These are phyloP conservation scores for Epsilonema sp. DNA, from an alignment of 2,888 invertebrate genomes.

Conservation along the genomic window DNA sequence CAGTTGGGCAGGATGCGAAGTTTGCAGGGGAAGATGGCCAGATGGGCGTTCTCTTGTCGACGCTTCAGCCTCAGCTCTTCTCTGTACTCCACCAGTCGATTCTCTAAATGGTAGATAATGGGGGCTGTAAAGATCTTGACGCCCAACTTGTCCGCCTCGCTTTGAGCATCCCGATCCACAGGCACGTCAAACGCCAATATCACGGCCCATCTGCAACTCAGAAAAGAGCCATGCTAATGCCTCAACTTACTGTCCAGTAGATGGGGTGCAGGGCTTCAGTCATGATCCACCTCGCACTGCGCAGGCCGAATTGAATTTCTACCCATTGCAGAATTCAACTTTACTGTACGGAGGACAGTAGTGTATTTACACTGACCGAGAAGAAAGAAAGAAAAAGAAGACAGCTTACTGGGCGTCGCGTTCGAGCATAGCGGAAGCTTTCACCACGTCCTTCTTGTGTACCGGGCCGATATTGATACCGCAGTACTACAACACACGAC, in stretches of 20 bases:
- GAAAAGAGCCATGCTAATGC: too few species aligned
- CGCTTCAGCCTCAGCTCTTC: conserved; percentile 74
- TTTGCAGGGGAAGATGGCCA: conserved; percentile 97
- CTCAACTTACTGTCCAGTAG: too few species aligned
- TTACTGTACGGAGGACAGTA: background rate
- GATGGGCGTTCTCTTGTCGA: conserved; percentile 79
- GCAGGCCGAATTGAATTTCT: too few species aligned
- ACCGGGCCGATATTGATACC: conserved; percentile 98
- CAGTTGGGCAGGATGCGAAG: conserved; percentile 58
- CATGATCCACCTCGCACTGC: too few species aligned
- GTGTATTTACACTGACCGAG: background rate
- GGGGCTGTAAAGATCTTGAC: conserved; percentile 89
- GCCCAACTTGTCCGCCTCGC: conserved; percentile 74
- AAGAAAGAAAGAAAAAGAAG: background rate
- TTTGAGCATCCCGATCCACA: conserved; percentile 91
- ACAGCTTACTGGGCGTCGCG: conserved; percentile 56
- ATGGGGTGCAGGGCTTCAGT: too few species aligned
- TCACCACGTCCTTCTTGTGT: conserved; percentile 97
- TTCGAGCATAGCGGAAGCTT: conserved; percentile 97
- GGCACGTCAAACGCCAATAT: conserved; percentile 99
- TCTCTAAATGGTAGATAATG: conserved; percentile 98
- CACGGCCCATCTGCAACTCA: conserved; percentile 54
- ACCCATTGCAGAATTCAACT: too few species aligned
- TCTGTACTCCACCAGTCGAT: conserved; percentile 54
- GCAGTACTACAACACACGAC: conserved; percentile 54